Conservation (phyloP, 2,888 invertebrate species). For the Cheiracanthium punctorium region DNA sequence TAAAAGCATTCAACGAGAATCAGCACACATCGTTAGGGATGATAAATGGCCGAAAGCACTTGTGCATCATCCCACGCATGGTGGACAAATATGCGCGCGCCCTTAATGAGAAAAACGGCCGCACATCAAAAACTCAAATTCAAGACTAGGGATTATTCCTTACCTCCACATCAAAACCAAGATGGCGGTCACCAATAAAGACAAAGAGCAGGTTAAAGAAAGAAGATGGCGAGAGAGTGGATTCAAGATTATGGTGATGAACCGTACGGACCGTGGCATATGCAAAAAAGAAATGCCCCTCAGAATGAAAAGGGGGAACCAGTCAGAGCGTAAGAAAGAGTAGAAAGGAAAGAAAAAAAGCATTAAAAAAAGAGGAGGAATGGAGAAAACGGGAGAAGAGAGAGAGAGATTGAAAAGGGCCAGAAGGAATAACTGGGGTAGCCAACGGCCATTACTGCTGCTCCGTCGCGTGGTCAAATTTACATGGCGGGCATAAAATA, state of each 20-base stretch:
- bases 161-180: slow-evolving; percentile 47
- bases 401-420: slow-evolving; percentile 29
- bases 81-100: too few relatives aligned
- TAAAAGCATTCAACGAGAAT: too few relatives aligned
- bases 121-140: background rate
- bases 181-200: slow-evolving; percentile 63
- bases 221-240: slow-evolving; percentile 35
- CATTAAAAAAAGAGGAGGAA: too few relatives aligned
- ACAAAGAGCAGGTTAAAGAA: slow-evolving; percentile 41
- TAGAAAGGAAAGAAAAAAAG: too few relatives aligned
- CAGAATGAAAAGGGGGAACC: slow-evolving; percentile 28
- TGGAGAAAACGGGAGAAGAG: background rate
- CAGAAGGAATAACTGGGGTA: slow-evolving; percentile 39
- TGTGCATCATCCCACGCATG: too few relatives aligned
- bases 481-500: slow-evolving; percentile 68
- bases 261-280: slow-evolving; percentile 54
- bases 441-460: slow-evolving; percentile 65
- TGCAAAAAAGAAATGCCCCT: slow-evolving; percentile 65
- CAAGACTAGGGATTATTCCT: slow-evolving; percentile 16
- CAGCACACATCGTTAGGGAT: too few relatives aligned
- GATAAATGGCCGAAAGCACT: too few relatives aligned
- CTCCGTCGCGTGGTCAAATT: slow-evolving; percentile 68
- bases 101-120: too few relatives aligned
- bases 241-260: slow-evolving; percentile 68
- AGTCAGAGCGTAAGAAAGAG: slow-evolving; percentile 11